These are phyloP conservation scores for Oasisia sp. DNA, from an alignment of 2,888 invertebrate species.

Conservation along the genomic window DNA sequence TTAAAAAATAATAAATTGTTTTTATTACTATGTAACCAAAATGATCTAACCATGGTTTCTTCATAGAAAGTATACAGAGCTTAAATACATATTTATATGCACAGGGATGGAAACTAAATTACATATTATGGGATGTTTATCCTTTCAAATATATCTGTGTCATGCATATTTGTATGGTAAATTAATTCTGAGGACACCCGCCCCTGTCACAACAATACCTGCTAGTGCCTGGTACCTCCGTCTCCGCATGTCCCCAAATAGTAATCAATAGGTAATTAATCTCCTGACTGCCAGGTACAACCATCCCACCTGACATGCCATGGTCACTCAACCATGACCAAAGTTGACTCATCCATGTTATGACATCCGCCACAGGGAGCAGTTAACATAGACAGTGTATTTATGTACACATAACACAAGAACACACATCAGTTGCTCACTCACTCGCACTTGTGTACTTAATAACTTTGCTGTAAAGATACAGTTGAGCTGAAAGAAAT, in stretches of 20 bases:
- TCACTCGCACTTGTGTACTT: too few species aligned
- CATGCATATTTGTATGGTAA: neutral
- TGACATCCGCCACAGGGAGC: neutral
- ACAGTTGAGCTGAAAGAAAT: too few species aligned
- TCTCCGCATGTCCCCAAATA: neutral
- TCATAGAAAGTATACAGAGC: neutral
- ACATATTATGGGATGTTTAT: neutral
- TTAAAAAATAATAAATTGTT: too few species aligned
- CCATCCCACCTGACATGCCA: neutral
- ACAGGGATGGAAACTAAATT: too few species aligned
- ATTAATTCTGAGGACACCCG: too few species aligned
- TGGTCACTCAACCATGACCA: neutral
- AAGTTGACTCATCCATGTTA: neutral
- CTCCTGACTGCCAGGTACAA: neutral
- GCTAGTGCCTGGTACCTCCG: neutral
- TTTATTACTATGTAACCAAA: neutral
- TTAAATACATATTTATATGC: too few species aligned
- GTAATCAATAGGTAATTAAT: neutral
- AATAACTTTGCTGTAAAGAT: too few species aligned
- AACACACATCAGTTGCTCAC: neutral
- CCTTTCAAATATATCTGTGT: neutral
- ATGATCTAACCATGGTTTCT: neutral
- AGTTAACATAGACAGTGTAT: neutral
- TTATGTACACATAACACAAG: neutral
- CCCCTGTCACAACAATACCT: too few species aligned